These are phyloP conservation scores for Etheostoma nigrum DNA, from an alignment of 2,797 vertebrate genomes.

Conservation along the genomic window DNA sequence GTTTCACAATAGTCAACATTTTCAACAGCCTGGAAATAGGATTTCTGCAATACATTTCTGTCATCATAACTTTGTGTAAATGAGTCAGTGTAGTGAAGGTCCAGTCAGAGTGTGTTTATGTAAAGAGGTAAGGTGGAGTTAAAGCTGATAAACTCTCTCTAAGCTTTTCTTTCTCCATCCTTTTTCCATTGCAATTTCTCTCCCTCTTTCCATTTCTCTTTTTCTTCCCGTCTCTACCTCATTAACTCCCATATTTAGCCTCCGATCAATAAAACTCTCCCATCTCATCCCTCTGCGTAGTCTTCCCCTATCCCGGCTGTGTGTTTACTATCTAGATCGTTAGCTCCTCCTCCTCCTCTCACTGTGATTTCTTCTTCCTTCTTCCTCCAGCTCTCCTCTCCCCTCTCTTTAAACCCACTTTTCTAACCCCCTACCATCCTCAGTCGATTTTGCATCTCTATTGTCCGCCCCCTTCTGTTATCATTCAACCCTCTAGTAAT, in stretches of 20 bases:
- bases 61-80: neutral
- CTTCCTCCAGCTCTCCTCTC: constrained; percentile 10
- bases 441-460: neutral
- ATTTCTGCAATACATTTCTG: constrained; percentile 1
- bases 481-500: neutral
- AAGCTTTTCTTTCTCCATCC: neutral
- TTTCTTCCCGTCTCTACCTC: constrained; percentile 5
- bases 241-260: constrained; percentile 60
- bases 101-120: neutral
- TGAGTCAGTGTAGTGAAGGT: too few species aligned
- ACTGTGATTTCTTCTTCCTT: constrained; percentile 24
- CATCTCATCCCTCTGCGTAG: constrained; percentile 43
- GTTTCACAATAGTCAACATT: constrained; percentile 31
- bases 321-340: constrained; percentile 54
- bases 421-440: constrained; percentile 15
- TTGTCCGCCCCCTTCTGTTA: neutral
- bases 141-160: constrained; percentile 1
- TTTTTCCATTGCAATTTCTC: neutral
- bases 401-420: constrained; percentile 12
- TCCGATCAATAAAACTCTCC: constrained; percentile 65
- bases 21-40: constrained; percentile 15
- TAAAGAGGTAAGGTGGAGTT: constrained; percentile 3
- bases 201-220: neutral
- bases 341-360: constrained; percentile 18
- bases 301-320: constrained; percentile 33